Evolutionary conservation across 2,888 invertebrate genomes (phyloP), one percentile per base, ranked within the genome.

Genomic region (Leptinotarsa juncta): DNA sequence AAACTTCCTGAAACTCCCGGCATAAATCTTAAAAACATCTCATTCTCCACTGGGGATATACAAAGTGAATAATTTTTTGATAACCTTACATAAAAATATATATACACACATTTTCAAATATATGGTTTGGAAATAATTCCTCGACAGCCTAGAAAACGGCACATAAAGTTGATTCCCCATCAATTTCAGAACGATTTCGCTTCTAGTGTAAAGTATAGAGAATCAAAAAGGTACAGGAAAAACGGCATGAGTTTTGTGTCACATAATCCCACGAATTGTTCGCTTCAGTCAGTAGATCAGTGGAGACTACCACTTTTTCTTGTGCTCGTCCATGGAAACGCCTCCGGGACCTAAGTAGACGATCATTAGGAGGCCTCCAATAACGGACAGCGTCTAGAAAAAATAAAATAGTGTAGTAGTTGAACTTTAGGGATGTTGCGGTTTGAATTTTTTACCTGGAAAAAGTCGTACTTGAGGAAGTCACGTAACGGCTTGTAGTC

Each of bases 401-500:
- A 80, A 82, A 79, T 80, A 81, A 23, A 75, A 26, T 71, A 42
- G 42, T 42, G 10, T 42, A 42, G 10, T 2, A 42, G 3, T 42
- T 3, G 3, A 3, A 42, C 42, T 42, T 32, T 12, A 42, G 10
- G 42, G 42, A 42, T 42, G 42, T 10, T 10, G 10, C 0, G 10
- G 42, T 12, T 42, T 42, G 42, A 42, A 16, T 48, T 16, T 51
- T 20, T 89, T 88, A 96, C 97, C 93, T 99, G 99, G 95, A 99
- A 99, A 91, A 99, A 99, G 90, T 99, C 99, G 87, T 99, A 99
- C 91, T 99, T 99, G 82, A 99, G 94, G 91, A 99, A 99, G 90
- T 99, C 99, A 88, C 99, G 91, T 82, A 99, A 94, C 71, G 98
- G 98, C 85, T 97, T 97, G 88, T 97, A 96, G 10, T 95, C 92